Evolutionary conservation across 2,797 vertebrate species (phyloP), one percentile per base, ranked within the genome.

Genomic region (Malurus leucopterus): DNA sequence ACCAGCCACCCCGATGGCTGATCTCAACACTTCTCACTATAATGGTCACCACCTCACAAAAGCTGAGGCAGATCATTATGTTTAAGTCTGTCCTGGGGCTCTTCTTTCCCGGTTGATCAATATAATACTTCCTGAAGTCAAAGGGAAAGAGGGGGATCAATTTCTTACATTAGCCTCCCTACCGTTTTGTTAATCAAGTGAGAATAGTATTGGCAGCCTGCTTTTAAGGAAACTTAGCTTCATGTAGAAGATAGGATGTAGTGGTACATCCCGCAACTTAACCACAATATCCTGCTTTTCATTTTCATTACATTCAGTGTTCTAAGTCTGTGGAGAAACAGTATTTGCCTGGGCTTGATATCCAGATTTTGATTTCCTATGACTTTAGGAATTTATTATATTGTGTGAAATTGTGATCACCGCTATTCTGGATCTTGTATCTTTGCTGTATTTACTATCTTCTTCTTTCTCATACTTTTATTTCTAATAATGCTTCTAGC

Each of bases 401-500:
- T 97, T 97, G 95, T 93, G 62, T 92, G 74, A 58, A 95, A 94
- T 97, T 94, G 74, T 96, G 94, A 96, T 94, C 78, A 94, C 88
- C 59, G 2, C 90, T 92, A 71, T 91, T 95, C 96, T 96, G 47
- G 92, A 85, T 91, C 96, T 96, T 95, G 87, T 96, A 81, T 94
- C 97, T 96, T 96, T 96, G 95, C 96, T 97, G 91, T 96, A 95
- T 96, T 98, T 96, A 97, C 95, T 96, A 63, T 94, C 96, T 96
- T 96, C 95, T 97, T 96, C 95, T 97, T 97, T 97, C 93, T 97
- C 95, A 43, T 92, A 93, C 95, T 97, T 95, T 95, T 95, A 93
- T 96, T 97, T 97, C 96, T 97, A 96, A 97, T 96, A 94, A 97
- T 96, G 96, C 97, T 97, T 97, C 96, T 98, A 99, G 99, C 98